A percentile compares a stretch with the other conserved stretches of the same genome.
These are phyloP conservation scores for Procavia capensis DNA, from an alignment of 2,113 vertebrate genomes.

Conservation along the genomic window DNA sequence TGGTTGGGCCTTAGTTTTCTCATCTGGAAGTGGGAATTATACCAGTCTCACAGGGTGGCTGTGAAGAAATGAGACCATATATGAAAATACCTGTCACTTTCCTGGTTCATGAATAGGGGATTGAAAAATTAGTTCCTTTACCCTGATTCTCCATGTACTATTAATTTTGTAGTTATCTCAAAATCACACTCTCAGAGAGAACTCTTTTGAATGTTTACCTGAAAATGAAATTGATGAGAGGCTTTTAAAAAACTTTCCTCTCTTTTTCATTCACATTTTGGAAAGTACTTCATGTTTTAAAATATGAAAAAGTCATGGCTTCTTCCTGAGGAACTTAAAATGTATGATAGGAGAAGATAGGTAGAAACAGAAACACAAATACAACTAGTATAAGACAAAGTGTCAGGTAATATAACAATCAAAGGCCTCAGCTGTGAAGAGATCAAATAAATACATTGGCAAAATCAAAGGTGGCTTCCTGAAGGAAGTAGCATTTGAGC, in stretches of 20 bases:
- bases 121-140: not conserved
- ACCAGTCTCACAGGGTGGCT: not conserved
- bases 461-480: not conserved
- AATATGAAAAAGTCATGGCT: not conserved
- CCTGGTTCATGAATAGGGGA: not conserved
- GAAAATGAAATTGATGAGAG: not conserved
- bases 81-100: not conserved
- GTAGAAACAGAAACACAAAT: not conserved
- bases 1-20: not conserved
- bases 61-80: not conserved
- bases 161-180: not conserved
- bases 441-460: not conserved
- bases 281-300: not conserved
- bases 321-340: not conserved
- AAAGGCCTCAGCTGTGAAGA: not conserved
- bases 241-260: not conserved
- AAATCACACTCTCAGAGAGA: not conserved
- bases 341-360: not conserved
- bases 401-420: not conserved
- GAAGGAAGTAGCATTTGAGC: not conserved
- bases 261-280: not conserved
- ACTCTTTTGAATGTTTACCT: not conserved
- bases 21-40: not conserved
- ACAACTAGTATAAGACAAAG: not conserved
- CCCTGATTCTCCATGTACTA: not conserved